Conservation (phyloP, 2,797 vertebrate species). For the Leptatherina wallacei region DNA sequence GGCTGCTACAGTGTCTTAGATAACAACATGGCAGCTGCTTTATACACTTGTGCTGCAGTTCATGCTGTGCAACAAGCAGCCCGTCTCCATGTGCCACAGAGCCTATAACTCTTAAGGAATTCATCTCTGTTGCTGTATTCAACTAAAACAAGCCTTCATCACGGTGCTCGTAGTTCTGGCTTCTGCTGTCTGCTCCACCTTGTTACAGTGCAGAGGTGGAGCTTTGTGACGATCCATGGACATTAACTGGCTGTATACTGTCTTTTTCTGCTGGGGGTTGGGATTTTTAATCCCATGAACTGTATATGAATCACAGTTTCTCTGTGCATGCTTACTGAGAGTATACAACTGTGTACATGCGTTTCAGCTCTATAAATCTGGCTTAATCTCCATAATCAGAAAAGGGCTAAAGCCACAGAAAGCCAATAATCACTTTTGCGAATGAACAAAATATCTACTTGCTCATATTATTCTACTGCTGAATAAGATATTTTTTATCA, state of each 20-base stretch:
- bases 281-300: slow-evolving; percentile 16
- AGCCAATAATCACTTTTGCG: slow-evolving; percentile 46
- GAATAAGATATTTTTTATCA: slow-evolving; percentile 44
- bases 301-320: slow-evolving; percentile 67
- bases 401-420: slow-evolving; percentile 65
- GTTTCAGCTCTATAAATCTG: slow-evolving; percentile 57
- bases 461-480: slow-evolving; percentile 32
- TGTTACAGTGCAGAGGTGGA: slow-evolving; percentile 37
- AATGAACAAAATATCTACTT: slow-evolving; percentile 51
- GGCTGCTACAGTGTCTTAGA: slow-evolving; percentile 70
- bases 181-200: slow-evolving; percentile 40
- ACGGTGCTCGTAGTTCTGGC: slow-evolving; percentile 60
- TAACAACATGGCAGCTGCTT: slow-evolving; percentile 65
- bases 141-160: slow-evolving; percentile 56
- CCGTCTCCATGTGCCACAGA: slow-evolving; percentile 45
- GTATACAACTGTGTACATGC: slow-evolving; percentile 70
- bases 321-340: slow-evolving; percentile 82
- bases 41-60: slow-evolving; percentile 35
- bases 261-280: slow-evolving; percentile 36
- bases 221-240: slow-evolving; percentile 43
- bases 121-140: slow-evolving; percentile 40
- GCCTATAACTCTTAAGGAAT: slow-evolving; percentile 25
- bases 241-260: slow-evolving; percentile 40
- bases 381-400: slow-evolving; percentile 39
- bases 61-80: slow-evolving; percentile 34